Evolutionary conservation across 1,140 invertebrate genomes (phyloP), one percentile per base, ranked within the genome.

Genomic region (Bradynema listronoti): DNA sequence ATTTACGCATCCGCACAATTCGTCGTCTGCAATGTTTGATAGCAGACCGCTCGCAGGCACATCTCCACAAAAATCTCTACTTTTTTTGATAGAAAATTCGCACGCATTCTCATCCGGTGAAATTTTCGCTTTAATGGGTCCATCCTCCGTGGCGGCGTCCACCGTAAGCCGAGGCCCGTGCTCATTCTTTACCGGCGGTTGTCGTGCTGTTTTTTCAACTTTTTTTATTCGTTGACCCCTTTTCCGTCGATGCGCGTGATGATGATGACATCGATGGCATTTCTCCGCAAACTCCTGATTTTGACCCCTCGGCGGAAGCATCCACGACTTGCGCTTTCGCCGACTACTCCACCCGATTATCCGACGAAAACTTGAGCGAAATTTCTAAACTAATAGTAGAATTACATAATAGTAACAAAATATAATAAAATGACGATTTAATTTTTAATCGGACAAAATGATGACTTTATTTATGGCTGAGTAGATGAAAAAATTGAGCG

Each of bases 401-500:
- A 9, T 25, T 19, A 42, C 27, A n/a, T 24, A 59, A 1, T 24
- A 60, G 60, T 34, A n/a, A n/a, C n/a, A n/a, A n/a, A n/a, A n/a
- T n/a, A n/a, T n/a, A n/a, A n/a, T n/a, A n/a, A n/a, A n/a, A 11
- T 39, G 19, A 39, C 11, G 19, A 39, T 39, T 39, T 39, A 39
- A 11, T 9, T 46, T 47, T 11, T 52, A 16, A 39, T 52, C 9
- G 11, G 36, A 39, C 19, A 11, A 11, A 39, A 11, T 52, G 24
- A 24, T 29, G 4, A 24, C 73, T 41, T 78, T 78, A 56, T 77
- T 77, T 36, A 77, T 78, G 27, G 73, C 72, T 16, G 75, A 68
- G 46, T 77, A 77, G 50, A 77, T 78, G 39, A 78, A 70, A 34
- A 78, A 71, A 51, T 77, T 77, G 2, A 77, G 51, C 0, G 71